phyloP scores from a whole-genome alignment of 1,140 invertebrate species.

The Drosophila punjabiensis region DNA sequence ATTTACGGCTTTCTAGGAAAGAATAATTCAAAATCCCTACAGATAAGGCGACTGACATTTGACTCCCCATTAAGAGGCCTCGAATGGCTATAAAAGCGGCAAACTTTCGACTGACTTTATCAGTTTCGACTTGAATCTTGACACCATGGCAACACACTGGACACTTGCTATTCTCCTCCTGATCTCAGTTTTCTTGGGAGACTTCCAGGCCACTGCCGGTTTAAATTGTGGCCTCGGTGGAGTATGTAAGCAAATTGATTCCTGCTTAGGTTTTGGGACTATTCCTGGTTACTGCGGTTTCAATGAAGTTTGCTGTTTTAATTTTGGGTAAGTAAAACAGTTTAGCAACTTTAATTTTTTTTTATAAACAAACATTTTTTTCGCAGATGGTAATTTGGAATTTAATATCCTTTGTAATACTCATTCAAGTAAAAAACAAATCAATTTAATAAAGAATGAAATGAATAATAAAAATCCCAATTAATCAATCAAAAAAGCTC shows the following conservation, averaged over 20 bases:
- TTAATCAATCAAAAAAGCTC: conserved; percentile 15
- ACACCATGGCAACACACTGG: background rate
- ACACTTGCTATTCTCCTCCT: background rate
- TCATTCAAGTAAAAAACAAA: background rate
- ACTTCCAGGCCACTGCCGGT: background rate
- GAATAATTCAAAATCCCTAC: background rate
- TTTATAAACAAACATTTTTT: background rate
- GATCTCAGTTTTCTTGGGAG: background rate
- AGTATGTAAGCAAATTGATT: background rate
- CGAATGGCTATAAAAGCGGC: background rate
- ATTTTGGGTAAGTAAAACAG: background rate
- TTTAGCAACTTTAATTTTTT: background rate
- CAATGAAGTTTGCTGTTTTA: background rate
- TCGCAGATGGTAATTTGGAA: background rate
- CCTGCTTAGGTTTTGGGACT: too few species aligned
- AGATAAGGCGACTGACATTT: background rate
- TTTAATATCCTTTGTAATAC: background rate
- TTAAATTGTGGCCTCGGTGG: background rate
- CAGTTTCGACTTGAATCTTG: background rate
- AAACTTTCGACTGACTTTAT: background rate
- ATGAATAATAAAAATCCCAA: background rate
- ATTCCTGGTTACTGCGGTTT: background rate
- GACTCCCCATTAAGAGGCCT: too few species aligned
- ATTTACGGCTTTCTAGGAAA: too few species aligned
- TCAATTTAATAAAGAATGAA: background rate